Percentiles rank a stretch among this genome's conserved stretches.
These are phyloP conservation scores for Helobdella robusta DNA, from an alignment of 2,888 invertebrate genomes.

Conservation along the genomic window DNA sequence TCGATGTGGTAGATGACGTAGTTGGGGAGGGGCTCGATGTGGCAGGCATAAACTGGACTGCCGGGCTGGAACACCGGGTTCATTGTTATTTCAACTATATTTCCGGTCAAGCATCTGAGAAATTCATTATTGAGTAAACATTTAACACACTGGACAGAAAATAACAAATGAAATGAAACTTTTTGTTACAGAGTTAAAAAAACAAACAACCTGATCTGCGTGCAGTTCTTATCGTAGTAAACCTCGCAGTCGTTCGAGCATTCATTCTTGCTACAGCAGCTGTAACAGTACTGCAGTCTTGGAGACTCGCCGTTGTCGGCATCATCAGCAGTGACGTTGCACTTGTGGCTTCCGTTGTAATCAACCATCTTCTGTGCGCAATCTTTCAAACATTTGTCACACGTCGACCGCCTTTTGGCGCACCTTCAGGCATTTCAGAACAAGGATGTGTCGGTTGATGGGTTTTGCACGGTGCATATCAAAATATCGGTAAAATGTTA, in stretches of 20 bases:
- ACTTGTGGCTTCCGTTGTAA: slow-evolving; percentile 35
- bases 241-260: slow-evolving; percentile 41
- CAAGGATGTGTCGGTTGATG: not conserved
- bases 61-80: slow-evolving; percentile 37
- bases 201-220: slow-evolving; percentile 39
- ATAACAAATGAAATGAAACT: not conserved
- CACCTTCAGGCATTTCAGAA: slow-evolving; percentile 30
- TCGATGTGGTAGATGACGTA: slow-evolving; percentile 36
- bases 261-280: slow-evolving; percentile 42
- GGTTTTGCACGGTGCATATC: not conserved
- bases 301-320: slow-evolving; percentile 44
- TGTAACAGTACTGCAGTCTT: slow-evolving; percentile 41
- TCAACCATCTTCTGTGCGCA: slow-evolving; percentile 35
- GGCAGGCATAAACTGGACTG: slow-evolving; percentile 33
- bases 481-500: not conserved
- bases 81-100: slow-evolving; percentile 42
- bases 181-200: not conserved
- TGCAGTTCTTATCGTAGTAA: slow-evolving; percentile 41
- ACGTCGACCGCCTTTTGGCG: slow-evolving; percentile 32
- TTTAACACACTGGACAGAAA: not conserved
- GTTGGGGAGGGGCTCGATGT: slow-evolving; percentile 33
- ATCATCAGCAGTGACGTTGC: slow-evolving; percentile 41
- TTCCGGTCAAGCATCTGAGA: slow-evolving; percentile 43
- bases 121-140: not conserved
- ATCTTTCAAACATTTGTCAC: slow-evolving; percentile 32